Evolutionary conservation across 2,797 vertebrate species (phyloP).

Genomic region (Pangasius larnaudii): DNA sequence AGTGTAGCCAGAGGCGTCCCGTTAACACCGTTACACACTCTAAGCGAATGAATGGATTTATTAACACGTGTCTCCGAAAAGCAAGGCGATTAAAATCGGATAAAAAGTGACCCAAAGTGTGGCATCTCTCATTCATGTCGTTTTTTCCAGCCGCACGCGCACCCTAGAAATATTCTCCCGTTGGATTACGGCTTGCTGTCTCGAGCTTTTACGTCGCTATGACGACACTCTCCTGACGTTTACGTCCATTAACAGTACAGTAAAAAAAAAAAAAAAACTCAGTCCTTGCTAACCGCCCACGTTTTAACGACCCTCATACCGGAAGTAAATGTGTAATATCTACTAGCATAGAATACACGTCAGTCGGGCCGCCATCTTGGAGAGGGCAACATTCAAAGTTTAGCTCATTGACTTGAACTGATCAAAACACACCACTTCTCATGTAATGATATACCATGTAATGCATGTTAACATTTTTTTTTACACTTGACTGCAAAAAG

Average conservation of each 20-base stretch:
- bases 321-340: not conserved
- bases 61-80: not conserved
- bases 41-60: constrained; percentile 7
- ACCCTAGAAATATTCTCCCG: constrained; percentile 55
- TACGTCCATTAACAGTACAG: not conserved
- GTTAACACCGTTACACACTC: not conserved
- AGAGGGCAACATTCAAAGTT: not conserved
- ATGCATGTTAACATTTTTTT: not conserved
- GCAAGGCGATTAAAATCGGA: constrained; percentile 5
- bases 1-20: constrained; percentile 5
- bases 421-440: not conserved
- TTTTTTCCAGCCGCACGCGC: not conserved
- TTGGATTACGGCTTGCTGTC: constrained; percentile 42
- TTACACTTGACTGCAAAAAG: not conserved
- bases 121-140: constrained; percentile 36
- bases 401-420: not conserved
- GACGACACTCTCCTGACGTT: constrained; percentile 60
- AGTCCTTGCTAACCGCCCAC: not conserved
- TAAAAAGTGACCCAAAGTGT: constrained; percentile 11
- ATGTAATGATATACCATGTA: not conserved
- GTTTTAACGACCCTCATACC: not conserved
- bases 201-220: constrained; percentile 64
- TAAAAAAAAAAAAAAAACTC: too few relatives aligned
- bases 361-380: not conserved
- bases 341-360: not conserved